Base-by-base conservation (phyloP, 2,113 vertebrate species). In the Coptodon rendalli region DNA sequence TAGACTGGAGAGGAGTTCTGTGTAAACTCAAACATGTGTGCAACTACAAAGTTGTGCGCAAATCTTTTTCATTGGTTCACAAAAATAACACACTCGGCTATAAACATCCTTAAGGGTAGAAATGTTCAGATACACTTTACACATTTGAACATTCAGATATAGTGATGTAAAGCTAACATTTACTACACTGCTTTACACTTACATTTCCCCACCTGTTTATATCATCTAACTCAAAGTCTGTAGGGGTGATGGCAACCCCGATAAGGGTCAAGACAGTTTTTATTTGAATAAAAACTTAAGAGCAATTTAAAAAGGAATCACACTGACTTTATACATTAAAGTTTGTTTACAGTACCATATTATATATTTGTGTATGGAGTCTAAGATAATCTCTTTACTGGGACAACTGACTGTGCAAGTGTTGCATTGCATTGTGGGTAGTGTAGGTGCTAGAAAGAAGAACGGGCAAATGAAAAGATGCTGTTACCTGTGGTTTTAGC, bases 371-470 rank as follows among this genome's bases (percentile, higher is more conserved):
- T 31, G 73, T 52, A 50, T 78, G 10, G 45, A 52, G 45, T 52
- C 27, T 50, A 29, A 78, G 24, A 29, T 4, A 3, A 12, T 7
- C 73, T 52, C 29, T 29, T 45, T 48, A 10, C 24, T 29, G 22
- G 40, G 14, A 52, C 45, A 78, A 29, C 4, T 31, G 16, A 78
- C 29, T n/a, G 27, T 31, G 45, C 27, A 12, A 78, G 5, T 31
- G 45, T 52, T 78, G 73, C 45, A 50, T n/a, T 78, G 73, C 73
- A 34, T 78, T 78, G 73, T 78, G 73, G 27, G 73, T 78, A 52
- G 7, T 52, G 10, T 50, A 76, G 24, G 14, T 7, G 24, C 24
- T 45, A 76, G 43, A 48, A 48, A 76, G 43, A 71, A 73, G 40
- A 45, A 73, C 4, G 2, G 34, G 19, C 61, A 8, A 52, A 78